These are phyloP conservation scores for Liodrosophila aerea DNA, from an alignment of 2,888 invertebrate species.

Conservation along the genomic window DNA sequence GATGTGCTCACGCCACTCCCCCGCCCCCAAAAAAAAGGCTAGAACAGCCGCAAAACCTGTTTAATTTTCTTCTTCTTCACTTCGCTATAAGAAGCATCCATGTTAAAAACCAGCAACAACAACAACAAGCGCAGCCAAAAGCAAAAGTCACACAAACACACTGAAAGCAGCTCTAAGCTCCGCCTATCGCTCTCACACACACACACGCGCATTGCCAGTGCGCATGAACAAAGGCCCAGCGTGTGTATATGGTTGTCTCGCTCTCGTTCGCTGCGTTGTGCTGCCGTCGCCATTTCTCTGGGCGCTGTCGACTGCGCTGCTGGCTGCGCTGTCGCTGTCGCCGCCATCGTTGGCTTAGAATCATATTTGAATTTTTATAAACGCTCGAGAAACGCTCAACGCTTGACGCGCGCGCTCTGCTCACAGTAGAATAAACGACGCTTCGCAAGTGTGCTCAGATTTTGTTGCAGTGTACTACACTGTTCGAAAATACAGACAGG, in stretches of 20 bases:
- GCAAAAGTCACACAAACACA: conserved; percentile 41
- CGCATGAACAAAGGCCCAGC: conserved; percentile 51
- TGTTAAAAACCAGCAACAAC: too few species aligned
- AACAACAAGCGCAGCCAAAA: conserved; percentile 25
- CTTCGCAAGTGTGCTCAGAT: neutral
- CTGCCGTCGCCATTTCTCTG: conserved; percentile 60
- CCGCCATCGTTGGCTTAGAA: conserved; percentile 64
- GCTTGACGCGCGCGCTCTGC: conserved; percentile 72
- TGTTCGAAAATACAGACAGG: neutral
- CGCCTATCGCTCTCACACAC: conserved; percentile 27
- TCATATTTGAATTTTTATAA: conserved; percentile 81
- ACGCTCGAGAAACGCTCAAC: conserved; percentile 76
- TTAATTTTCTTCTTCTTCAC: neutral
- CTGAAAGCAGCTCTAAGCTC: conserved; percentile 25
- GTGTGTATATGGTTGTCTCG: conserved; percentile 48
- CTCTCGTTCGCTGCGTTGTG: conserved; percentile 39
- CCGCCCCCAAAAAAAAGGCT: too few species aligned
- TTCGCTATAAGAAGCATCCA: too few species aligned
- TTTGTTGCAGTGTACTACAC: conserved; percentile 30
- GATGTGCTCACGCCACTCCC: conserved; percentile 7
- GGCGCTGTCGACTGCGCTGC: conserved; percentile 33
- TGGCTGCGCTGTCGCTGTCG: conserved; percentile 26
- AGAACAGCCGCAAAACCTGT: too few species aligned
- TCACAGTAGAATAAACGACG: conserved; percentile 13
- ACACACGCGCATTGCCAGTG: conserved; percentile 25